Conservation (phyloP, 2,797 vertebrate species). For the Clarias platycephalus region DNA sequence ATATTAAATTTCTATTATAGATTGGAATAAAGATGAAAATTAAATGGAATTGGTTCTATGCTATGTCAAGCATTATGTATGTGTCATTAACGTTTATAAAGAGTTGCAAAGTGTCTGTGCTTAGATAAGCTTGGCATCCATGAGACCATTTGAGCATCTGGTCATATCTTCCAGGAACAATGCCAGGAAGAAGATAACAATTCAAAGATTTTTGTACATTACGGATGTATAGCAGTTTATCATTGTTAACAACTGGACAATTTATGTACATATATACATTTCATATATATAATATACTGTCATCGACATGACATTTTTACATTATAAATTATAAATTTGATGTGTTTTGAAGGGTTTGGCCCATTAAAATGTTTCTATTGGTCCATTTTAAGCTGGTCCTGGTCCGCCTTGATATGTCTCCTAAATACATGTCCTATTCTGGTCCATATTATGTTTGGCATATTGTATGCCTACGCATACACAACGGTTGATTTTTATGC, state of each 20-base stretch:
- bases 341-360: not conserved
- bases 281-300: not conserved
- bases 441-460: not conserved
- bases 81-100: slow-evolving; percentile 17
- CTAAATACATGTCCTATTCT: slow-evolving; percentile 22
- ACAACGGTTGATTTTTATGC: not conserved
- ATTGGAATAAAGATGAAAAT: not conserved
- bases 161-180: not conserved
- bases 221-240: not conserved
- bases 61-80: not conserved
- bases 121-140: not conserved
- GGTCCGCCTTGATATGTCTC: slow-evolving; percentile 17
- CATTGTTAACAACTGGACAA: slow-evolving; percentile 5
- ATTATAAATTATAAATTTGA: not conserved
- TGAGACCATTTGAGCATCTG: not conserved
- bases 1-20: not conserved
- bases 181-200: not conserved
- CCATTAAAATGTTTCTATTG: not conserved
- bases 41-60: not conserved
- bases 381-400: slow-evolving; percentile 4
- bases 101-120: not conserved
- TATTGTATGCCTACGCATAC: not conserved
- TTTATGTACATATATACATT: not conserved
- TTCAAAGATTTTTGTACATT: not conserved
- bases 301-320: not conserved